Percentiles rank a stretch among this genome's conserved stretches.
Conservation (phyloP, 2,888 invertebrate species). For the Acleris literana region DNA sequence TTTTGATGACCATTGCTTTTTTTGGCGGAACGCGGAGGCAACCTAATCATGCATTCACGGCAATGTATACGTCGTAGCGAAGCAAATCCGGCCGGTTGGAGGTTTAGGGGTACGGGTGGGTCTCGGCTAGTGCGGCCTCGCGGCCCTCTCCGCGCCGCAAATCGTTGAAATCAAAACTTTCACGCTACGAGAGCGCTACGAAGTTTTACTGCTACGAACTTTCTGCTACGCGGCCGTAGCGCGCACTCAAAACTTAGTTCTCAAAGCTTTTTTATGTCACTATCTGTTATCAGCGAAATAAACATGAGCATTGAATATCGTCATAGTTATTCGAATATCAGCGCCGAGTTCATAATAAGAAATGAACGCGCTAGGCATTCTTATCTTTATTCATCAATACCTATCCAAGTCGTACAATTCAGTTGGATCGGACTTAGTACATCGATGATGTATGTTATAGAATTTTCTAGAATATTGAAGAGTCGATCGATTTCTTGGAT, state of each 20-base stretch:
- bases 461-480: no score
- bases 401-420: no score
- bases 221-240: constrained; percentile 81
- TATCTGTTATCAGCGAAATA: constrained; percentile 55
- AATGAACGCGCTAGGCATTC: no score
- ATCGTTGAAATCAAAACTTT: constrained; percentile 84
- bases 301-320: neutral
- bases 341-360: neutral
- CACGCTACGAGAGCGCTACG: constrained; percentile 83
- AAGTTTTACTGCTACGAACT: constrained; percentile 84
- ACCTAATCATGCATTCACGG: constrained; percentile 25
- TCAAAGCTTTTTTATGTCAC: constrained; percentile 81
- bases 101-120: constrained; percentile 56
- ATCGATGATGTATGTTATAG: no score
- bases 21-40: constrained; percentile 5
- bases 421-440: no score
- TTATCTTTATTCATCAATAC: no score
- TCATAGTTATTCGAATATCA: neutral
- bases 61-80: constrained; percentile 46
- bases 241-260: constrained; percentile 82
- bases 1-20: constrained; percentile 53
- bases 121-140: constrained; percentile 76
- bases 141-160: constrained; percentile 79
- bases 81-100: constrained; percentile 18
- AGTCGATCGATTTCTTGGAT: no score